A percentile compares a stretch with the other conserved stretches of the same genome.
Evolutionary conservation across 2,888 invertebrate species (phyloP).

Genomic region (Rhamnusium bicolor): DNA sequence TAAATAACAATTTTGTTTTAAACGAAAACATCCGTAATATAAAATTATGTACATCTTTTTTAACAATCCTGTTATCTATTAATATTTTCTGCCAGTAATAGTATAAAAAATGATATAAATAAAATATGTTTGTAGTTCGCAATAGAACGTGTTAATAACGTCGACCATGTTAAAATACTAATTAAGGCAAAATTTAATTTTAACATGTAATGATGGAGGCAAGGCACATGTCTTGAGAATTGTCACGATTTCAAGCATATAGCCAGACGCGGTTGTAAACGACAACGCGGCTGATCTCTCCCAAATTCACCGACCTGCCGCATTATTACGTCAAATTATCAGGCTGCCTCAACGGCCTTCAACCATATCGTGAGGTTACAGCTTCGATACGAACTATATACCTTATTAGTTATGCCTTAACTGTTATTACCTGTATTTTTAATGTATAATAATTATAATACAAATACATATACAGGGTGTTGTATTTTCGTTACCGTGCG

Average conservation of each 20-base stretch:
- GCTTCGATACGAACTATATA: slow-evolving; percentile 44
- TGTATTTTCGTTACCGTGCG: neutral
- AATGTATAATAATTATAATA: neutral
- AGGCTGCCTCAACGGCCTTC: slow-evolving; percentile 54
- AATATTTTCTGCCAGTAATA: neutral
- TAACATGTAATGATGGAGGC: slow-evolving; percentile 66
- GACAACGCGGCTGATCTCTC: slow-evolving; percentile 52
- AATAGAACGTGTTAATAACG: neutral
- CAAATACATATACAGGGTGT: neutral
- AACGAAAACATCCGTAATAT: neutral
- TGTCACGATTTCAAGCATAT: slow-evolving; percentile 59
- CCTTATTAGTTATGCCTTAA: slow-evolving; percentile 52
- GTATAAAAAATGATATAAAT: neutral
- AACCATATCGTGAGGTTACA: slow-evolving; percentile 48
- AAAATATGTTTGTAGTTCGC: neutral
- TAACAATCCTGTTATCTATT: neutral
- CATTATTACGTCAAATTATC: slow-evolving; percentile 67
- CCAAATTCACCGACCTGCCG: slow-evolving; percentile 64
- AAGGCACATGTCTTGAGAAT: slow-evolving; percentile 62
- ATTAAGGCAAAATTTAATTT: slow-evolving; percentile 61
- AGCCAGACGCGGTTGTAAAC: slow-evolving; percentile 30
- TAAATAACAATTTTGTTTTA: neutral
- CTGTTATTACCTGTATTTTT: slow-evolving; percentile 36
- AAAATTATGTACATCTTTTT: neutral
- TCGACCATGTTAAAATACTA: neutral